Conservation (phyloP, 2,888 invertebrate genomes). For the Scrobipalpa costella region DNA sequence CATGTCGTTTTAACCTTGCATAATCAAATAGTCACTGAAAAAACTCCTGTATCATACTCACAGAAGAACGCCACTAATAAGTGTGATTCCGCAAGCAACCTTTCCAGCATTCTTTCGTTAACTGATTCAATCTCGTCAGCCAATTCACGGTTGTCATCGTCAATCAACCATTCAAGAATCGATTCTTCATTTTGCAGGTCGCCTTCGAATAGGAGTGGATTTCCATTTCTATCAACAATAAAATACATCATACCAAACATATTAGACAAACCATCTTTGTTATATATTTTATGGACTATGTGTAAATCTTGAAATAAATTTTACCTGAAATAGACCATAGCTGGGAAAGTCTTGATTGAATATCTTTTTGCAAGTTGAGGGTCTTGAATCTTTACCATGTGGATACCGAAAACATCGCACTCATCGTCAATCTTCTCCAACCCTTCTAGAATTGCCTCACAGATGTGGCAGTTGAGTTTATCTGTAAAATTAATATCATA, state of each 20-base stretch:
- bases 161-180: slow-evolving; percentile 95
- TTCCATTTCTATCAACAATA: slow-evolving; percentile 85
- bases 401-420: slow-evolving; percentile 95
- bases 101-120: slow-evolving; percentile 93
- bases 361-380: slow-evolving; percentile 94
- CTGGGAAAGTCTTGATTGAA: slow-evolving; percentile 96
- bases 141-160: slow-evolving; percentile 95
- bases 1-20: neutral
- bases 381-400: slow-evolving; percentile 96
- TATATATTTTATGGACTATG: neutral
- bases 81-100: slow-evolving; percentile 91
- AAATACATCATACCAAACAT: neutral
- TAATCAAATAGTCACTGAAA: neutral
- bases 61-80: slow-evolving; percentile 95
- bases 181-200: slow-evolving; percentile 96
- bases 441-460: slow-evolving; percentile 93
- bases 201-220: slow-evolving; percentile 93
- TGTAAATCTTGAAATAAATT: neutral
- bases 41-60: slow-evolving; percentile 66
- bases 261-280: neutral
- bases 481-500: slow-evolving; percentile 73
- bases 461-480: slow-evolving; percentile 95
- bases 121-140: slow-evolving; percentile 97
- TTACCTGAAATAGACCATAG: slow-evolving; percentile 93
- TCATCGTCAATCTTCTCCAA: slow-evolving; percentile 95